Conservation (phyloP, 2,888 invertebrate species). For the Microplitis manilae region DNA sequence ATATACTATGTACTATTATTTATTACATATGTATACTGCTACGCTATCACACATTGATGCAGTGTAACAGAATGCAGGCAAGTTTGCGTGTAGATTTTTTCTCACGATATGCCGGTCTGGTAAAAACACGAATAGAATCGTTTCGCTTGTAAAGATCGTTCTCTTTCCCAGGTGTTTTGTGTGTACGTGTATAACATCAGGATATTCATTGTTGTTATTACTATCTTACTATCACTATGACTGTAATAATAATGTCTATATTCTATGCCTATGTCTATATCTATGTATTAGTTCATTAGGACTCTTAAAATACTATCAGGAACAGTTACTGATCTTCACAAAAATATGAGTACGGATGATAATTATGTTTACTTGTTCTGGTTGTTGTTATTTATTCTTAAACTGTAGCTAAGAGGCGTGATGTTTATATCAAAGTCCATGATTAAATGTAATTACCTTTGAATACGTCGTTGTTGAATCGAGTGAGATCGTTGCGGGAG, state of each 20-base stretch:
- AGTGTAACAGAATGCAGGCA: background rate
- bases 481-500: conserved; percentile 83
- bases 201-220: background rate
- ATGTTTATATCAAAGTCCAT: conserved; percentile 22
- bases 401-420: background rate
- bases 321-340: background rate
- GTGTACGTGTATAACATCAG: background rate
- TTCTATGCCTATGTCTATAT: background rate
- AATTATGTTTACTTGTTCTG: too few relatives aligned
- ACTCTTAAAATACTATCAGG: background rate
- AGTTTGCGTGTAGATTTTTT: conserved; percentile 33
- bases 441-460: conserved; percentile 71
- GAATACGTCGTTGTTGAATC: conserved; percentile 89
- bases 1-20: conserved; percentile 4
- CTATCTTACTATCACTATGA: background rate
- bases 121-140: conserved; percentile 2
- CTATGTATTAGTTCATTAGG: too few relatives aligned
- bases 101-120: conserved; percentile 28
- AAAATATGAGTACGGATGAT: background rate
- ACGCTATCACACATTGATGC: background rate
- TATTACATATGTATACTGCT: background rate
- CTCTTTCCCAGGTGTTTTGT: conserved; percentile 26
- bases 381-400: background rate
- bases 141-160: conserved; percentile 24
- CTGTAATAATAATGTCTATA: background rate